These are phyloP conservation scores for Sinocyclocheilus grahami DNA, from an alignment of 2,113 vertebrate species.

Conservation along the genomic window DNA sequence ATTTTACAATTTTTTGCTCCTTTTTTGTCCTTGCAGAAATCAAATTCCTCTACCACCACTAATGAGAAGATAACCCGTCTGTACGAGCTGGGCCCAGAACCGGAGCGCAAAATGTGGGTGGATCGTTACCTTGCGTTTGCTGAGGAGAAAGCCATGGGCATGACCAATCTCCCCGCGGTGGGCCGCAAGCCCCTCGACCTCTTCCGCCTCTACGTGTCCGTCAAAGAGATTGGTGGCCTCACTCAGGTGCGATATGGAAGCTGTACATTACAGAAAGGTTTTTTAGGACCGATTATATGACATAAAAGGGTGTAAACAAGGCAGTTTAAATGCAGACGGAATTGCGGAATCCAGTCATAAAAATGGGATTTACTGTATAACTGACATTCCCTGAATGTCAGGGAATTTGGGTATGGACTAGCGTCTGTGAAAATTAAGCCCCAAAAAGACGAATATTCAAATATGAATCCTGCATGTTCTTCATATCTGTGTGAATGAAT, in stretches of 20 bases:
- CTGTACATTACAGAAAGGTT: neutral
- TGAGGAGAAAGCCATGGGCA: constrained; percentile 97
- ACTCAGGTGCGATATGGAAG: constrained; percentile 81
- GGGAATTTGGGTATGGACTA: no score
- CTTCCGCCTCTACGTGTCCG: constrained; percentile 94
- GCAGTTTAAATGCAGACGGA: no score
- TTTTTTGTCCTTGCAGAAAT: constrained; percentile 81
- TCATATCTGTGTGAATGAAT: no score
- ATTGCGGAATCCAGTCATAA: no score
- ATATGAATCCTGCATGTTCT: no score
- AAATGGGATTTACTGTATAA: no score
- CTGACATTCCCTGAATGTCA: no score
- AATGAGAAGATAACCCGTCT: constrained; percentile 98
- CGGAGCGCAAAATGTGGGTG: constrained; percentile 98
- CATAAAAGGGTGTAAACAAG: neutral
- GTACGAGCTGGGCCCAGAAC: constrained; percentile 95
- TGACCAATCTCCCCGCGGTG: constrained; percentile 96
- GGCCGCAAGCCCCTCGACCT: constrained; percentile 97
- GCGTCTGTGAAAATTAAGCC: no score
- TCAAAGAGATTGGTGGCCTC: constrained; percentile 97
- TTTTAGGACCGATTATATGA: neutral
- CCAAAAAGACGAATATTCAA: no score
- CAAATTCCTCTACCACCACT: constrained; percentile 96
- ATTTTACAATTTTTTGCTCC: neutral
- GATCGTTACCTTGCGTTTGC: constrained; percentile 94